Evolutionary conservation across 2,113 vertebrate genomes (phyloP).

Genomic region (Grallaria varia): DNA sequence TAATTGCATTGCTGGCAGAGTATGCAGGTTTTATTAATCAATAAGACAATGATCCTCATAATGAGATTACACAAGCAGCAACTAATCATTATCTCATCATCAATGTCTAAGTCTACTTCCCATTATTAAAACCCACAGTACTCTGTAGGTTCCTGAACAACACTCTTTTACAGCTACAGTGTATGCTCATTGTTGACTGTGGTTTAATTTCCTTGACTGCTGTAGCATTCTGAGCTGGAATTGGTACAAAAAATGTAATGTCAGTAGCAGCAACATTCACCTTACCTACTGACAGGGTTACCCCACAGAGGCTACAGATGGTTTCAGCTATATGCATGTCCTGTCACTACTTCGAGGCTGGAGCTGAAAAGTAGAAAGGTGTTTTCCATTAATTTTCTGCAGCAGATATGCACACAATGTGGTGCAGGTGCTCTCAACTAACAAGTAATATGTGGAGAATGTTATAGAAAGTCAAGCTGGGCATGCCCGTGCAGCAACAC

Average conservation of each 20-base stretch:
- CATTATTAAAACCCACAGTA: neutral
- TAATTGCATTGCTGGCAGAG: slow-evolving; percentile 6
- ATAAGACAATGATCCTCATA: neutral
- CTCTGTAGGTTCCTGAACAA: neutral
- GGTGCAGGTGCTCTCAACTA: neutral
- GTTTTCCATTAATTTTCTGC: neutral
- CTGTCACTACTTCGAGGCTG: neutral
- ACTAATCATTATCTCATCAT: slow-evolving; percentile 15
- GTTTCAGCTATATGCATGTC: neutral
- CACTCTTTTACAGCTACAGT: neutral
- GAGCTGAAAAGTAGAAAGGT: neutral
- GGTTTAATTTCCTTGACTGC: neutral
- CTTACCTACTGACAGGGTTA: neutral
- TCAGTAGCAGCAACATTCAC: neutral
- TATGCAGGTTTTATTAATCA: neutral
- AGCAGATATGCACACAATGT: neutral
- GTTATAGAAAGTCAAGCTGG: neutral
- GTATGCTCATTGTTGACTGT: fast-evolving
- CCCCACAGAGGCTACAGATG: fast-evolving
- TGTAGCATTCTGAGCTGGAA: neutral
- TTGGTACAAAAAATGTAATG: neutral
- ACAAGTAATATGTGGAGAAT: fast-evolving
- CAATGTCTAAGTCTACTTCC: neutral
- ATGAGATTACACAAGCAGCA: neutral
- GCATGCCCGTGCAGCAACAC: neutral